phyloP scores from a whole-genome alignment of 2,888 invertebrate genomes.

The Spisula solida region DNA sequence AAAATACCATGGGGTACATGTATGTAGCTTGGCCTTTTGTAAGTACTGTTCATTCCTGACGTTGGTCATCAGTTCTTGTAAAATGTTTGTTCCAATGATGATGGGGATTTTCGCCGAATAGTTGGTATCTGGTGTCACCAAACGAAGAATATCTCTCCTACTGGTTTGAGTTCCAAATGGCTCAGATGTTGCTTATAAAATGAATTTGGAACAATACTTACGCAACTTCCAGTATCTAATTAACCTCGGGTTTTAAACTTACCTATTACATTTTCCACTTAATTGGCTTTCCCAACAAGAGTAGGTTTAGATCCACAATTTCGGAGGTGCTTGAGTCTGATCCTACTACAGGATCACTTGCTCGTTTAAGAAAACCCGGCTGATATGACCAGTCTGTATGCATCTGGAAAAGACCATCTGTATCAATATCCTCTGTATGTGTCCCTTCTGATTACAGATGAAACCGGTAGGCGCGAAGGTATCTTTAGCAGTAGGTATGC shows the following conservation, averaged over 20 bases:
- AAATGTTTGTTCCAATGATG: constrained; percentile 62
- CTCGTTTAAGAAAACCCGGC: not conserved
- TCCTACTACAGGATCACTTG: constrained; percentile 45
- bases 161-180: constrained; percentile 32
- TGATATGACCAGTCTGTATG: not conserved
- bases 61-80: constrained; percentile 40
- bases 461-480: not conserved
- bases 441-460: constrained; percentile 4
- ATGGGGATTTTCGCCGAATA: constrained; percentile 54
- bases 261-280: constrained; percentile 24
- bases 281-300: constrained; percentile 47
- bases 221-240: constrained; percentile 60
- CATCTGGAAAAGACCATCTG: not conserved
- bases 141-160: constrained; percentile 50
- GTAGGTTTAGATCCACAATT: constrained; percentile 28
- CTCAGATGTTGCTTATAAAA: constrained; percentile 51
- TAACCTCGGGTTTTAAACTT: constrained; percentile 22
- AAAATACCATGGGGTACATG: constrained; percentile 60
- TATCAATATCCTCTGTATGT: not conserved
- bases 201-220: constrained; percentile 48
- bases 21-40: constrained; percentile 48
- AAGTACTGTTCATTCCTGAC: constrained; percentile 48
- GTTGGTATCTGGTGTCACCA: constrained; percentile 58
- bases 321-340: not conserved
- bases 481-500: not conserved